Percentiles rank a stretch among this genome's conserved stretches.
These are phyloP conservation scores for Chamaetylas fuelleborni DNA, from an alignment of 2,113 vertebrate genomes.

Conservation along the genomic window DNA sequence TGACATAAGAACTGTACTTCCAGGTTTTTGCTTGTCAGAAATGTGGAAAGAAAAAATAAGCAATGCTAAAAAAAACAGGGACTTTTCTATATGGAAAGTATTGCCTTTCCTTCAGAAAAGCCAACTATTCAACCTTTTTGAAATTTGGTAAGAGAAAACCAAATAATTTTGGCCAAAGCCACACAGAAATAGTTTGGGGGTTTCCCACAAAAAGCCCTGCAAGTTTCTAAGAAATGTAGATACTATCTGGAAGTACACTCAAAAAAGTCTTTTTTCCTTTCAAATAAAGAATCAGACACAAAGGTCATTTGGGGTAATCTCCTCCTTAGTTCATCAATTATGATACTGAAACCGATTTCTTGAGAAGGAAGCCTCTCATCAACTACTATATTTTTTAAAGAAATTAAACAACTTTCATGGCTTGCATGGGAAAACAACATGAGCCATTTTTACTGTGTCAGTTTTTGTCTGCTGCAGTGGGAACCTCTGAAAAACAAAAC, in stretches of 20 bases:
- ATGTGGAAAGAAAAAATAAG: background rate
- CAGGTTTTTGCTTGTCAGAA: conserved; percentile 11
- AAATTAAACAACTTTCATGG: background rate
- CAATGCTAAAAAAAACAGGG: background rate
- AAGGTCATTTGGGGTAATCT: conserved; percentile 38
- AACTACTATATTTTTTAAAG: background rate
- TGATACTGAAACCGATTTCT: background rate
- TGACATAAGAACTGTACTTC: background rate
- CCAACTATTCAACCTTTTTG: conserved; percentile 60
- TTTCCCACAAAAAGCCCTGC: conserved; percentile 50
- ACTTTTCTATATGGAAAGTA: conserved; percentile 33
- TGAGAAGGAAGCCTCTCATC: background rate
- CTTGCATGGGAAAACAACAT: background rate
- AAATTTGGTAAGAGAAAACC: conserved; percentile 57
- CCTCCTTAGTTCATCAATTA: conserved; percentile 3
- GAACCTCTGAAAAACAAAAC: background rate
- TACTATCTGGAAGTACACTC: conserved; percentile 52
- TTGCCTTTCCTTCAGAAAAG: conserved; percentile 45
- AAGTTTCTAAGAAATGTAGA: conserved; percentile 63
- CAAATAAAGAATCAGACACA: conserved; percentile 12
- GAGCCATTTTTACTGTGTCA: background rate
- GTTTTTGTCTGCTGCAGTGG: background rate
- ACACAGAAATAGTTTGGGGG: conserved; percentile 50
- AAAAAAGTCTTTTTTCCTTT: background rate
- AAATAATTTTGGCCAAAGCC: conserved; percentile 50